Evolutionary conservation across 2,797 vertebrate species (phyloP).

Genomic region (Gastrophryne carolinensis): DNA sequence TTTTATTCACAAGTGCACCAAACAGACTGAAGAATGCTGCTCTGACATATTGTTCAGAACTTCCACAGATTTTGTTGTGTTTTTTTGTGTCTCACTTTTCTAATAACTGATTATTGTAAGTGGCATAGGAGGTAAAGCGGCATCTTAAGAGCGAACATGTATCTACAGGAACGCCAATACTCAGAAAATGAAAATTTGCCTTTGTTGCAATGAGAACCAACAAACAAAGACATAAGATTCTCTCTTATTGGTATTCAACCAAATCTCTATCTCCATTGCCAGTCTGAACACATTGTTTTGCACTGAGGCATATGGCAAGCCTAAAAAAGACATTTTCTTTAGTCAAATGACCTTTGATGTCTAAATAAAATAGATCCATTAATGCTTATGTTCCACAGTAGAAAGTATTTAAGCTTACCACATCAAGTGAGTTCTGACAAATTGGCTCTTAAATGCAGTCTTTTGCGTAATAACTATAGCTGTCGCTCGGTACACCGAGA

Average conservation of each 20-base stretch:
- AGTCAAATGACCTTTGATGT: constrained; percentile 76
- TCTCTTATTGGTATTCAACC: neutral
- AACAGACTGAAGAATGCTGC: neutral
- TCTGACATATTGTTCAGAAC: neutral
- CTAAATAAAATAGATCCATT: constrained; percentile 80
- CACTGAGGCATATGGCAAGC: constrained; percentile 64
- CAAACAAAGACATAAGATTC: neutral
- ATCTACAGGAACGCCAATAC: neutral
- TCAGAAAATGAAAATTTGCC: neutral
- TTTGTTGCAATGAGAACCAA: neutral
- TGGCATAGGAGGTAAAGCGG: neutral
- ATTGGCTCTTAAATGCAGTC: constrained; percentile 80
- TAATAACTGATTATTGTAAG: neutral
- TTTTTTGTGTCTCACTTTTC: neutral
- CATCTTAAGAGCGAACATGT: neutral
- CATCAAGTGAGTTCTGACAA: constrained; percentile 82
- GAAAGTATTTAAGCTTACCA: constrained; percentile 73
- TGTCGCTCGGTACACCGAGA: constrained; percentile 50
- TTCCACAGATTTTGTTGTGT: neutral
- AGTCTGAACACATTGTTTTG: neutral
- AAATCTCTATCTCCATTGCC: neutral
- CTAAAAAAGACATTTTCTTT: constrained; percentile 72
- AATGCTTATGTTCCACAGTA: constrained; percentile 78
- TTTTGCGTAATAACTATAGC: constrained; percentile 76
- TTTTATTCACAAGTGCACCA: too few relatives aligned